These are phyloP conservation scores for Leptoteleia sp. DNA, from an alignment of 1,140 invertebrate genomes.

Conservation along the genomic window DNA sequence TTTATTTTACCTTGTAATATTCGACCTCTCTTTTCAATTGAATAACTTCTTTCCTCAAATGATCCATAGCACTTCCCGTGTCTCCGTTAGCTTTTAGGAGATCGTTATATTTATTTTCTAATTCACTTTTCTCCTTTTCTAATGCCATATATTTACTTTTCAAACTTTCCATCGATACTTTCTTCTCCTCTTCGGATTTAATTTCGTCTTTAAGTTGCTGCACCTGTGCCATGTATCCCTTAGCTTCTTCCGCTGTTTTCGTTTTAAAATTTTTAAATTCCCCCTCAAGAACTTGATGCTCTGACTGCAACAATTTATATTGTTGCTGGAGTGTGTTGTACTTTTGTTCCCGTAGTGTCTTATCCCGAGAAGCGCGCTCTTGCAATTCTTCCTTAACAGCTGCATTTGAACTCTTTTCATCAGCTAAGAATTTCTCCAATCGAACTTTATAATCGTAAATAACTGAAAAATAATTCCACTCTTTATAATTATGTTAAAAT, in stretches of 20 bases:
- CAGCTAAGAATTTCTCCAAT: conserved; percentile 80
- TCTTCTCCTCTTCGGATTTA: conserved; percentile 71
- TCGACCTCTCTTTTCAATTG: conserved; percentile 74
- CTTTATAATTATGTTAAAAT: too few species aligned
- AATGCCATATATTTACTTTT: conserved; percentile 74
- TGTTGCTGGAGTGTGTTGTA: conserved; percentile 80
- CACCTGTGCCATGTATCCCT: conserved; percentile 65
- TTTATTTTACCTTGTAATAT: conserved; percentile 65
- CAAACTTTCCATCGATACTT: conserved; percentile 73
- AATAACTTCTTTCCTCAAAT: conserved; percentile 74
- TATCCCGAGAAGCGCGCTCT: conserved; percentile 77
- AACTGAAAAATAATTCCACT: too few species aligned
- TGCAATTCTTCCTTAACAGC: conserved; percentile 80
- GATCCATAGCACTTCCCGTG: conserved; percentile 67
- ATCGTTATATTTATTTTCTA: conserved; percentile 74
- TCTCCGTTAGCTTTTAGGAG: conserved; percentile 64
- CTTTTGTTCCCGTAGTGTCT: conserved; percentile 79
- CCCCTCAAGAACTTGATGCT: conserved; percentile 75
- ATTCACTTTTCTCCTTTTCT: conserved; percentile 68
- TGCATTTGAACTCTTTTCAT: conserved; percentile 80
- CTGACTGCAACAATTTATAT: conserved; percentile 77
- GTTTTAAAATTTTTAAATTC: conserved; percentile 74
- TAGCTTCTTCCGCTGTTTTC: conserved; percentile 69
- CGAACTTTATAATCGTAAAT: conserved; percentile 82
- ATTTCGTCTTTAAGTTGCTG: conserved; percentile 70